Evolutionary conservation across 2,113 vertebrate species (phyloP).

Genomic region (Chlamydotis undulata): DNA sequence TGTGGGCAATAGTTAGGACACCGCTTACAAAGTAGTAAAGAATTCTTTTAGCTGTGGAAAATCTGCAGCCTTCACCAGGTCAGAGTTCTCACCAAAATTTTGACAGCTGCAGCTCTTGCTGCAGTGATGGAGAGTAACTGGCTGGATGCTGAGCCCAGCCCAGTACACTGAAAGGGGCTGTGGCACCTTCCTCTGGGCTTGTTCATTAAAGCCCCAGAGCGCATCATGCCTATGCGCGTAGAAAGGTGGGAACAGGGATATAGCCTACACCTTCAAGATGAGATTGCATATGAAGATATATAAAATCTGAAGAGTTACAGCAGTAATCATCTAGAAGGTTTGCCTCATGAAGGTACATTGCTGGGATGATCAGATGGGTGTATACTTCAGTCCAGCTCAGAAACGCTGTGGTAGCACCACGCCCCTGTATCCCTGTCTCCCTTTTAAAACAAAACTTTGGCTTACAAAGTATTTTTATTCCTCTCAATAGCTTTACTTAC

Average conservation of each 20-base stretch:
- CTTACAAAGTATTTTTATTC: background rate
- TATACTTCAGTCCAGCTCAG: background rate
- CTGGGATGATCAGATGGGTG: background rate
- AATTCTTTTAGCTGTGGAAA: conserved; percentile 32
- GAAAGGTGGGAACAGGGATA: background rate
- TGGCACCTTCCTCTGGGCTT: background rate
- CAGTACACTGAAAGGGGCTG: conserved; percentile 5
- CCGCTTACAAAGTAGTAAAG: conserved; percentile 12
- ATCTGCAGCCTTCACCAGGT: conserved; percentile 24
- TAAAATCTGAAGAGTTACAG: background rate
- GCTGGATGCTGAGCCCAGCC: conserved; percentile 8
- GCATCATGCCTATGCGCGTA: background rate
- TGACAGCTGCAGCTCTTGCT: conserved; percentile 21
- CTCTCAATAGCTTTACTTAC: background rate
- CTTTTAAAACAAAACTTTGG: background rate
- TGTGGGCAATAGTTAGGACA: background rate
- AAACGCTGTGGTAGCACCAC: background rate
- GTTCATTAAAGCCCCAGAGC: conserved; percentile 24
- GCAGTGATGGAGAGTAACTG: background rate
- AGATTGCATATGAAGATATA: background rate
- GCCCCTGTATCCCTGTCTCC: background rate
- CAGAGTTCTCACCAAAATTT: conserved; percentile 25
- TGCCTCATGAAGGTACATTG: background rate
- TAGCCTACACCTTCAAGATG: background rate
- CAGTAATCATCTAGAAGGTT: background rate